Evolutionary conservation across 2,113 vertebrate species (phyloP).

Genomic region (Hippocampus guttulatus): DNA sequence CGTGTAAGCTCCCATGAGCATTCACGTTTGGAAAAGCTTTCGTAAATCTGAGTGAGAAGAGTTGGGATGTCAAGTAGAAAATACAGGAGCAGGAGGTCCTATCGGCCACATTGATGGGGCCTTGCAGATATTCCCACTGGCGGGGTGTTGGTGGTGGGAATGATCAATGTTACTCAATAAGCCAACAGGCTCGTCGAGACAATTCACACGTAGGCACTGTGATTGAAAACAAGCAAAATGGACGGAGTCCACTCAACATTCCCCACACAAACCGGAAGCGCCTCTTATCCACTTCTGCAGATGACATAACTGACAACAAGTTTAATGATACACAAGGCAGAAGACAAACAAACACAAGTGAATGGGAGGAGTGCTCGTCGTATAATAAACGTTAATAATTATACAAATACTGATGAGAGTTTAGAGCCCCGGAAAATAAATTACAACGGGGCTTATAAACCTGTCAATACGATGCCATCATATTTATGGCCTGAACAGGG

Average conservation of each 20-base stretch:
- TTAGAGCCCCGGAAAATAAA: neutral
- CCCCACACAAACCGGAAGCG: constrained; percentile 29
- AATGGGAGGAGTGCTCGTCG: constrained; percentile 16
- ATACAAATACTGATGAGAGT: constrained; percentile 1
- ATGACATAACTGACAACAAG: constrained; percentile 33
- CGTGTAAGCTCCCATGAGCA: neutral
- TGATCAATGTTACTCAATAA: constrained; percentile 39
- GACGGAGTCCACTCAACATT: constrained; percentile 25
- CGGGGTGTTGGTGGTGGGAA: constrained; percentile 1
- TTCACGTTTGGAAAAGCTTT: neutral
- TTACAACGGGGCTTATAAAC: neutral
- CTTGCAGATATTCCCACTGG: constrained; percentile 6
- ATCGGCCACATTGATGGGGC: constrained; percentile 13
- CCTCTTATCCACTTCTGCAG: constrained; percentile 24
- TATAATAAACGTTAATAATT: constrained; percentile 16
- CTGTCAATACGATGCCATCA: constrained; percentile 7
- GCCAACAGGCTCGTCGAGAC: constrained; percentile 26
- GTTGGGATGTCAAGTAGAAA: constrained; percentile 25
- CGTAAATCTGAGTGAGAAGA: constrained; percentile 6
- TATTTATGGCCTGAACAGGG: constrained; percentile 1
- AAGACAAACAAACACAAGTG: neutral
- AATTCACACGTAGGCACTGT: constrained; percentile 35
- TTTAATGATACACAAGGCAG: constrained; percentile 20
- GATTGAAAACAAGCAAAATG: constrained; percentile 28
- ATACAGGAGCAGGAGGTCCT: constrained; percentile 24